Conservation (phyloP, 2,888 invertebrate species). For the Neria commutata region DNA sequence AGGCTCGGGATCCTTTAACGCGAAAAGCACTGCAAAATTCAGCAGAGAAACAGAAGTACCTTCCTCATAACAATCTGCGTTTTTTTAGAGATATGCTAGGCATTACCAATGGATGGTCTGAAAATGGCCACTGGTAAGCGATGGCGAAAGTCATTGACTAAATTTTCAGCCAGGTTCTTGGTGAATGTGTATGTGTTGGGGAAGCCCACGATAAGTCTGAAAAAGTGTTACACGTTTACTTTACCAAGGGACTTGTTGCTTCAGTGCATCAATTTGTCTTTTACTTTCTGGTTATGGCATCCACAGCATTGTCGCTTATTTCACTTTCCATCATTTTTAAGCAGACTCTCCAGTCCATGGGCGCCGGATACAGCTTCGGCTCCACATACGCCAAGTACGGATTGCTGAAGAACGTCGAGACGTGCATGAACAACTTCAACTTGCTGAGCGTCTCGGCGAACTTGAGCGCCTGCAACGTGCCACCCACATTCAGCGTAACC, state of each 20-base stretch:
- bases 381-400: constrained; percentile 75
- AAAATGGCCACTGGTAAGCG: constrained; percentile 77
- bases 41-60: background rate
- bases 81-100: background rate
- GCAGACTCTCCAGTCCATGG: constrained; percentile 50
- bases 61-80: too few relatives aligned
- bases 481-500: constrained; percentile 68
- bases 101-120: constrained; percentile 82
- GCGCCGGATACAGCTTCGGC: constrained; percentile 66
- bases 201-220: constrained; percentile 47
- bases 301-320: constrained; percentile 31
- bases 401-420: constrained; percentile 88
- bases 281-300: constrained; percentile 49
- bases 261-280: background rate
- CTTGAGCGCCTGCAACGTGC: constrained; percentile 68
- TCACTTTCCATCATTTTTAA: constrained; percentile 42
- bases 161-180: constrained; percentile 84
- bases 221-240: background rate
- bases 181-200: constrained; percentile 93
- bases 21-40: constrained; percentile 37
- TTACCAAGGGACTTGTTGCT: background rate
- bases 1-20: constrained; percentile 44
- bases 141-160: constrained; percentile 71
- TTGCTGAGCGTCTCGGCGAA: constrained; percentile 66
- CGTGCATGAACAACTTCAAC: constrained; percentile 72